These are phyloP conservation scores for Andrena cerasifolii DNA, from an alignment of 1,140 invertebrate species.

Conservation along the genomic window DNA sequence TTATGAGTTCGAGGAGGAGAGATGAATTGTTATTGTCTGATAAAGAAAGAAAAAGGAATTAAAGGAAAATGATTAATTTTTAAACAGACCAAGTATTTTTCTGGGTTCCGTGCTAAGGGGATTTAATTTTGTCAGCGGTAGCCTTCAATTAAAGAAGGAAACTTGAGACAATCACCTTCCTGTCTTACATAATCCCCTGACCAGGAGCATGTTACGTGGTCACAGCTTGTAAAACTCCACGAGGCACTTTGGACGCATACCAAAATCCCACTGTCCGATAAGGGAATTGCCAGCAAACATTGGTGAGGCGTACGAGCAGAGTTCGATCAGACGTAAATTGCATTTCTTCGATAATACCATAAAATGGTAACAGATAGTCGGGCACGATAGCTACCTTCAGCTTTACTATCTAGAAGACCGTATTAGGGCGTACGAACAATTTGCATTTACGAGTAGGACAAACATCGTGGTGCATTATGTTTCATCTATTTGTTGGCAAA, in stretches of 20 bases:
- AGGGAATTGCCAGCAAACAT: constrained; percentile 27
- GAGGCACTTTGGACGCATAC: constrained; percentile 28
- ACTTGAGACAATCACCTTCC: not conserved
- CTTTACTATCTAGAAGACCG: constrained; percentile 1
- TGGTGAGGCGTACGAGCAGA: not conserved
- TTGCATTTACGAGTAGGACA: constrained; percentile 1
- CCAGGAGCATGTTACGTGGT: not conserved
- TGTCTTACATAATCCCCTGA: not conserved
- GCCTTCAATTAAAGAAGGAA: not conserved
- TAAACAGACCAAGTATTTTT: no score
- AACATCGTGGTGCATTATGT: not conserved
- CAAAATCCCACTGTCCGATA: constrained; percentile 30
- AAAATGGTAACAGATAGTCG: constrained; percentile 33
- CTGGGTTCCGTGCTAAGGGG: no score
- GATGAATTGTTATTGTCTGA: not conserved
- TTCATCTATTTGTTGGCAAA: constrained; percentile 4
- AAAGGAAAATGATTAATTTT: not conserved
- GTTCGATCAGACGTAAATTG: constrained; percentile 22
- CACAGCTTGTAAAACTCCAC: constrained; percentile 2
- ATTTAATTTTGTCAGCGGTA: no score
- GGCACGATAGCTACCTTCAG: not conserved
- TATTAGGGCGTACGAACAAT: not conserved
- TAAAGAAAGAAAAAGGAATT: no score
- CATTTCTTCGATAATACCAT: constrained; percentile 26
- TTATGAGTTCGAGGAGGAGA: no score